These are phyloP conservation scores for Tadarida brasiliensis DNA, from an alignment of 2,797 vertebrate genomes.

Conservation along the genomic window DNA sequence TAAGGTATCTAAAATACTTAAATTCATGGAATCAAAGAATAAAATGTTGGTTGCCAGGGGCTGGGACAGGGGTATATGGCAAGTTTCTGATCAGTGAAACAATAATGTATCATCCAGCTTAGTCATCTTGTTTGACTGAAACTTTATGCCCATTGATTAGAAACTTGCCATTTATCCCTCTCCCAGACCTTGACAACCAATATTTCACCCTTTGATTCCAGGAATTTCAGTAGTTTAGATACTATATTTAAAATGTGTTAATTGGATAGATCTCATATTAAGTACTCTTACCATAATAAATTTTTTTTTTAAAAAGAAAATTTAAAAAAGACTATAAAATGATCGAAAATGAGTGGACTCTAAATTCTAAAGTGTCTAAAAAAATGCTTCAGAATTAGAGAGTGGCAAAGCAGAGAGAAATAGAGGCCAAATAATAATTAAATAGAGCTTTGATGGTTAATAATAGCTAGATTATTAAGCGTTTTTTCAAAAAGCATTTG, in stretches of 20 bases:
- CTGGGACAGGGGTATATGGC: not conserved
- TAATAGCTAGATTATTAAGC: not conserved
- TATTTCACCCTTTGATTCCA: not conserved
- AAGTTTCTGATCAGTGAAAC: not conserved
- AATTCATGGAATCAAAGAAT: not conserved
- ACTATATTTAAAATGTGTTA: not conserved
- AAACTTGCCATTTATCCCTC: not conserved
- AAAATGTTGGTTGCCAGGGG: not conserved
- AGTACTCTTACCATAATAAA: not conserved
- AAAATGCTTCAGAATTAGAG: not conserved
- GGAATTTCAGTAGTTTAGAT: not conserved
- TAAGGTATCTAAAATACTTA: not conserved
- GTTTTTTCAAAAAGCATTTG: not conserved
- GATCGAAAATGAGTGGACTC: not conserved
- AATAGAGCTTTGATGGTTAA: not conserved
- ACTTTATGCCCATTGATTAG: too few relatives aligned
- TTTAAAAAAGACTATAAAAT: not conserved
- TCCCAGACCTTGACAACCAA: not conserved
- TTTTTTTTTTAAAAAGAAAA: not conserved
- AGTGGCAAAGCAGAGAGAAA: not conserved
- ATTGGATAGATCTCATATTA: not conserved
- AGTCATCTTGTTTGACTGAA: too few relatives aligned
- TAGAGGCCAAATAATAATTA: not conserved
- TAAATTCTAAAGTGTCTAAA: not conserved
- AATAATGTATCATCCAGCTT: too few relatives aligned